Evolutionary conservation across 2,113 vertebrate genomes (phyloP), one percentile per base, ranked within the genome.

Genomic region (Vicugna pacos): DNA sequence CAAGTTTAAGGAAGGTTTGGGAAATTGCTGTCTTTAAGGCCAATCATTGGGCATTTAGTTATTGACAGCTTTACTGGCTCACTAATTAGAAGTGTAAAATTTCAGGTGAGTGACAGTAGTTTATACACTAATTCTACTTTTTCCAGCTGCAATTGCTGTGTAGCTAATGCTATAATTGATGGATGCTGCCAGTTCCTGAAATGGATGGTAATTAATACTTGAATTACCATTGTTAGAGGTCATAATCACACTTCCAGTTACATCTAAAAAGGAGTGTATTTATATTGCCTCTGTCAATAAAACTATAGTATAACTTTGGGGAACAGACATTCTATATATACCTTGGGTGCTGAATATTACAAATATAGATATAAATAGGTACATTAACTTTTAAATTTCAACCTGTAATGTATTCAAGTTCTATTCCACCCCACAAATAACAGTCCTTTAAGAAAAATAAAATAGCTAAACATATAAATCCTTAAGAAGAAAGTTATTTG

Each of bases 191-290:
- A 99, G 98, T 99, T 99, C 98, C 98, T 98, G 82, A 99, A 98
- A 99, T 99, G 98, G 98, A 99, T 99, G 99, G 98, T 98, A 99
- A 99, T 99, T 99, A 99, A 99, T 99, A 99, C 98, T 98, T 98
- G 99, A 99, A 99, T 99, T 99, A 98, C 98, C 94, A 97, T 99
- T 98, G 99, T 99, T 99, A 99, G 98, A 98, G 97, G 97, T 98
- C 46, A 26, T 98, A 98, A 99, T 98, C 98, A 95, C 30, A n/a
- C 96, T 98, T 98, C 94, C 69, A 91, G 97, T 97, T 77, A 79
- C 81, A 95, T 98, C 86, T 75, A 32, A 81, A 82, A 96, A 92
- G 24, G 56, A 60, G 42, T 60, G 46, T 64, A 50, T 94, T 96
- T 98, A 75, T 70, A 72, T 90, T 76, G 17, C 79, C 46, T 85